Evolutionary conservation across 64 coral and sea anemone species (phyloP), one percentile per base, ranked within the genome.

Genomic region (Stichodactyla helianthus): DNA sequence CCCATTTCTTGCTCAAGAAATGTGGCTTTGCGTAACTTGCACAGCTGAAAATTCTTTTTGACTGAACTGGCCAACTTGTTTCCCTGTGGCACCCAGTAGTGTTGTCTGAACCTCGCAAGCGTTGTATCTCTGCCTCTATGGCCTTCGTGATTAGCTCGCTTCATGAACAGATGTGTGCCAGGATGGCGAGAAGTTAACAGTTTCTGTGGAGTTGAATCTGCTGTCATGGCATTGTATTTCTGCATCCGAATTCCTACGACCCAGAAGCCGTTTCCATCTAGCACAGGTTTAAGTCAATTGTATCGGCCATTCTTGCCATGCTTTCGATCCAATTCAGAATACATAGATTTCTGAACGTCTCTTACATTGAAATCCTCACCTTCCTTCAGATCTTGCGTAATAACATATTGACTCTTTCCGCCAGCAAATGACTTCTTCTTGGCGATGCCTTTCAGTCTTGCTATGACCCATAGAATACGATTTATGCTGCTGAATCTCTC

Each of bases 351-450:
- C 88, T 95, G 93, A 11, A 89, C 53, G 44, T 87, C 85, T 55
- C 87, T 95, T 15, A 89, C 86, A 50, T 89, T 54, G 22, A 95
- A 88, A 27, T 90, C 28, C 74, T 95, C 94, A 18, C 87, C 90
- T 15, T 53, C 79, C 57, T 77, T 86, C 71, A 89, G 52, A 26
- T 71, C 59, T 35, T 89, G 83, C 35, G 71, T 86, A 27, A 82
- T 56, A 52, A 91, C 50, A 15, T 35, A 35, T 35, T 35, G 31
- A 22, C 62, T n/a, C 60, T 86, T 88, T 77, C 71, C 57, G 52
- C 87, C 87, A 86, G 25, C n/a, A n/a, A 93, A 93, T 44, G 92
- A 89, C 52, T 89, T 93, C 31, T 15, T 64, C 85, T 35, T 35
- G 18, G 76, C 58, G 63, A 94, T 94, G 85, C 59, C 67, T 87